These are phyloP conservation scores for Sussaba pulchella DNA, from an alignment of 2,888 invertebrate species.

Conservation along the genomic window DNA sequence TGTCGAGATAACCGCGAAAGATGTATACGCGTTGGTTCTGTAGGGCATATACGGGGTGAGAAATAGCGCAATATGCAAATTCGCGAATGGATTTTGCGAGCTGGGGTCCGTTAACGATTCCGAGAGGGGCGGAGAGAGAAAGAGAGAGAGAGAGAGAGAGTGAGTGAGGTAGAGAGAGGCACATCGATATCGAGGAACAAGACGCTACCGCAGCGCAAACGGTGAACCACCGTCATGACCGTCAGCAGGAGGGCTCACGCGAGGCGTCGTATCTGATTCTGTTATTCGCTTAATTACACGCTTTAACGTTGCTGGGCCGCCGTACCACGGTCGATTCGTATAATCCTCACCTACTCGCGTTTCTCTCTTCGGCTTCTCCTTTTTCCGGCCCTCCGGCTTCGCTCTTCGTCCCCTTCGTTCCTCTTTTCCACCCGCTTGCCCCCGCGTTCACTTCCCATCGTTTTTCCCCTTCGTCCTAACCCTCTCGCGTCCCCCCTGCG, in stretches of 20 bases:
- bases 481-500: constrained; percentile 7
- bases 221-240: constrained; percentile 35
- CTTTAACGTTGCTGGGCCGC: constrained; percentile 78
- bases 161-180: background rate
- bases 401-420: constrained; percentile 61
- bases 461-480: constrained; percentile 31
- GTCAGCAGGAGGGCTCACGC: constrained; percentile 74
- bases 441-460: constrained; percentile 31
- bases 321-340: constrained; percentile 78
- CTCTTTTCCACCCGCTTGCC: constrained; percentile 39
- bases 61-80: constrained; percentile 63
- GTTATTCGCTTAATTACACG: constrained; percentile 83
- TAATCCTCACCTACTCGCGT: constrained; percentile 78
- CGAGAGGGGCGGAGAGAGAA: too few relatives aligned
- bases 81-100: constrained; percentile 50
- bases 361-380: constrained; percentile 66
- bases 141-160: too few relatives aligned
- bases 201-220: constrained; percentile 58
- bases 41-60: constrained; percentile 25
- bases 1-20: constrained; percentile 35
- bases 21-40: background rate
- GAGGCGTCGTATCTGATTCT: constrained; percentile 82
- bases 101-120: constrained; percentile 61
- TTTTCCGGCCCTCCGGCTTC: constrained; percentile 69
- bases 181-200: constrained; percentile 58